These are phyloP conservation scores for Danaus plexippus DNA, from an alignment of 1,140 invertebrate genomes.

Conservation along the genomic window DNA sequence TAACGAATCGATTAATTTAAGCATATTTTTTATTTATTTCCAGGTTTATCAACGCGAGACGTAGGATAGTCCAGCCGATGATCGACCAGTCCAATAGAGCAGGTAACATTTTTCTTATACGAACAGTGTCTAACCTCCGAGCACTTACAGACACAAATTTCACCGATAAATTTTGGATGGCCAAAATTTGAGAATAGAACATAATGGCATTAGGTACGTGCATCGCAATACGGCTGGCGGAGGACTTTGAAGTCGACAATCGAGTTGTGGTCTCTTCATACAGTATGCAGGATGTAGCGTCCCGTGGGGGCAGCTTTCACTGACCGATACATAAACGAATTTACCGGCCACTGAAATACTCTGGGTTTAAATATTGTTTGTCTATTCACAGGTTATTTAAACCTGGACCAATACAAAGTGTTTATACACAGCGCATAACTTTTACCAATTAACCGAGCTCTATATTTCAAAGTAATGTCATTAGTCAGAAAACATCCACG, in stretches of 20 bases:
- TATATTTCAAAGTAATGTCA: no score
- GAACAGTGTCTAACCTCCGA: slow-evolving; percentile 17
- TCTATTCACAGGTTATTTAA: no score
- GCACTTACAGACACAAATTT: neutral
- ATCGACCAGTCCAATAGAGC: slow-evolving; percentile 98
- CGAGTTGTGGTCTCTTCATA: slow-evolving; percentile 56
- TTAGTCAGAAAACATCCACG: no score
- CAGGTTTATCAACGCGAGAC: slow-evolving; percentile 98
- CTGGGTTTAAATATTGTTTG: no score
- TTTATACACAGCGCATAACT: no score
- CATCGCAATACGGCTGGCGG: slow-evolving; percentile 23
- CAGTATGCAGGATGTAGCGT: slow-evolving; percentile 49
- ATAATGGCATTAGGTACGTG: slow-evolving; percentile 3
- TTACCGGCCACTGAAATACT: slow-evolving; percentile 8
- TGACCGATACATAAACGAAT: slow-evolving; percentile 28
- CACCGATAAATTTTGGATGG: no score
- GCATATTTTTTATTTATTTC: slow-evolving; percentile 60
- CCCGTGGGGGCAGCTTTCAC: slow-evolving; percentile 44
- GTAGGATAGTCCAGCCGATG: slow-evolving; percentile 97
- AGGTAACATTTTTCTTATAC: slow-evolving; percentile 82
- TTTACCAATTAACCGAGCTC: no score
- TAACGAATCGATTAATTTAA: no score
- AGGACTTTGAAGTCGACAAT: slow-evolving; percentile 62
- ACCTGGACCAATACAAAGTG: no score
- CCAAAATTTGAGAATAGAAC: no score